Base-by-base conservation (phyloP, 2,113 vertebrate species). In the Lates calcarifer region DNA sequence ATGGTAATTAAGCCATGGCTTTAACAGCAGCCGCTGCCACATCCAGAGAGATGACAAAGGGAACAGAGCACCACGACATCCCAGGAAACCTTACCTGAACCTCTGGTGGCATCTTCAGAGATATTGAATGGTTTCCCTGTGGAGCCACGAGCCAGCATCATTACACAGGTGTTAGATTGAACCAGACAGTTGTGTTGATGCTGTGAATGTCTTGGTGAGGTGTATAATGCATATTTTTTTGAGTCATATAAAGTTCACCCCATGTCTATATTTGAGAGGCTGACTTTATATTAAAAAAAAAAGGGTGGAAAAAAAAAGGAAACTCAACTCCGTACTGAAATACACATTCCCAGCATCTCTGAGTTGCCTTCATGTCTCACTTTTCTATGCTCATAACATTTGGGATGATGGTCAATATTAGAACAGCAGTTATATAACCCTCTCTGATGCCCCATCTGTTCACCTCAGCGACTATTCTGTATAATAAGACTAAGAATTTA, bases 361-460 rank as follows among this genome's bases (percentile, higher is more conserved):
- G n/a, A 65, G 17, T 57, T 15, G n/a, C 57, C 39, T 55, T 43
- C 26, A 74, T 29, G 41, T 79, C 51, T 70, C 17, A 5, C 49
- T 78, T 35, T 3, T 17, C 24, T 14, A 28, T 74, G 61, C 61
- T 73, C 17, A 15, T 24, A 56, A 43, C 67, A 80, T 69, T 51
- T 53, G 26, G 7, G 41, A 66, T 53, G 15, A 71, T 47, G 33
- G 53, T 74, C 41, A 26, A 51, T 68, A 76, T 74, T 61, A 74
- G 66, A 88, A 49, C 35, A 62, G 62, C 5, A 1, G 62, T 87
- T 90, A 86, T 20, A 28, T 60, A 89, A 91, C 9, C 3, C 63
- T 76, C 64, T 53, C 43, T 31, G 63, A 74, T 62, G 81, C 73
- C 81, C 67, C 79, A 88, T 87, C 79, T 90, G 69, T 69, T 89